These are phyloP conservation scores for Ectropis grisescens DNA, from an alignment of 1,140 invertebrate genomes.

Conservation along the genomic window DNA sequence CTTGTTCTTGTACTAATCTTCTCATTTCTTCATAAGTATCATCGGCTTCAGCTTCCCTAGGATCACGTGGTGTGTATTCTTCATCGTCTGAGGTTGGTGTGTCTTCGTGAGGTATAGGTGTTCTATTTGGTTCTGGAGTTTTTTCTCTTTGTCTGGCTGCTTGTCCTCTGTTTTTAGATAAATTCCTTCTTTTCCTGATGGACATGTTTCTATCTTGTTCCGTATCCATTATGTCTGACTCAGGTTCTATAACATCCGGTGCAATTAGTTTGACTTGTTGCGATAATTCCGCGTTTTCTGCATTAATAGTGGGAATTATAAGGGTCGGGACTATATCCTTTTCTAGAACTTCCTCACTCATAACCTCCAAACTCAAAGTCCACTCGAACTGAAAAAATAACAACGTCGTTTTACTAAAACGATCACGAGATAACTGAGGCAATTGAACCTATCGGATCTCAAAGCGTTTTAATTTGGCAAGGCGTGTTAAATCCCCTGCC, in stretches of 20 bases:
- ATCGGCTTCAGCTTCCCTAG: constrained; percentile 61
- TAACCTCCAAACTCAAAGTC: constrained; percentile 15
- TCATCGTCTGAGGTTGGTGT: constrained; percentile 64
- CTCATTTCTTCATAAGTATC: constrained; percentile 65
- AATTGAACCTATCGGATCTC: constrained; percentile 10
- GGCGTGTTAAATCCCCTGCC: constrained; percentile 17
- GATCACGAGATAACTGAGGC: constrained; percentile 13
- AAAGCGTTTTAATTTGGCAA: constrained; percentile 19
- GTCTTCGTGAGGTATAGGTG: constrained; percentile 48
- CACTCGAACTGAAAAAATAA: constrained; percentile 31
- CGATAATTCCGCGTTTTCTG: constrained; percentile 46
- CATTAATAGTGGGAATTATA: constrained; percentile 39
- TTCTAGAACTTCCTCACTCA: constrained; percentile 32
- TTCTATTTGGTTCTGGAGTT: constrained; percentile 68
- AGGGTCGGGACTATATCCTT: constrained; percentile 16
- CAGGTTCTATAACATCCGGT: constrained; percentile 22
- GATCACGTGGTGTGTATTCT: constrained; percentile 49
- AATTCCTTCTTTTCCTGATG: constrained; percentile 64
- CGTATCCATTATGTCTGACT: constrained; percentile 47
- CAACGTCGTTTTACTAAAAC: constrained; percentile 13
- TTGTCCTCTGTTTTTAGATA: constrained; percentile 66
- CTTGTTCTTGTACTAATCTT: constrained; percentile 56
- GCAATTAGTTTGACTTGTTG: constrained; percentile 18
- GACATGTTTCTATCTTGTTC: constrained; percentile 55
- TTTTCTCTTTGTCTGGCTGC: constrained; percentile 68